Base-by-base conservation (phyloP, 2,888 invertebrate genomes). In the Drosophila mulleri region DNA sequence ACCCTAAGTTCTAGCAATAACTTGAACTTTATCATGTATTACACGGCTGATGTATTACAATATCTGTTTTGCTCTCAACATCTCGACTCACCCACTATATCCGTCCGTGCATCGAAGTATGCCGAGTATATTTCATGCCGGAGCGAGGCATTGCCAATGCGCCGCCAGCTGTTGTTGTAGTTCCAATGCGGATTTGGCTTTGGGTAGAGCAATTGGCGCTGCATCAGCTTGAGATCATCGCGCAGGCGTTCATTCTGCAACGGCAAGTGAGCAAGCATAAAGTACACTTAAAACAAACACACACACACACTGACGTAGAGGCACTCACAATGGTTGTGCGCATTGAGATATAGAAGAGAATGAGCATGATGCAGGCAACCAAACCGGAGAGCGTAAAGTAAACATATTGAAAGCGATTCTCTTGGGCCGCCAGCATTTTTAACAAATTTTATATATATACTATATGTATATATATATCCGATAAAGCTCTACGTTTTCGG, bases 111-210 rank as follows among this genome's bases (percentile, higher is more conserved):
- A 82, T 93, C 93, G 44, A 93, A 92, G 73, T 93, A 93, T 0
- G 93, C 93, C 1, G 93, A 92, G 69, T 92, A 93, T 4, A 93
- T 89, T 59, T 91, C 90, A 61, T 92, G 92, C 23, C 89, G 69
- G 32, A 88, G 64, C 3, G 80, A 75, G 8, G 82, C 68, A 47
- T 91, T 89, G 0, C 92, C 92, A 16, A 93, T 90, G 41, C 74
- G 68, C 11, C 88, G 83, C 93, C 93, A 92, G 23, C 85, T 87
- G 71, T 92, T 92, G 74, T 79, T 91, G 69, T 92, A 92, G 53
- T 82, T 69, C 92, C 91, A 92, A 45, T 87, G 73, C 0, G 81
- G 83, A 61, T 87, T 74, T 0, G 92, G 92, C 44, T 90, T 90
- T 20, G 89, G 75, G 20, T 88, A 90, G 47, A 75, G 78, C 57